Evolutionary conservation across 1,140 invertebrate species (phyloP).

Genomic region (Lepidotrigona ventralis): DNA sequence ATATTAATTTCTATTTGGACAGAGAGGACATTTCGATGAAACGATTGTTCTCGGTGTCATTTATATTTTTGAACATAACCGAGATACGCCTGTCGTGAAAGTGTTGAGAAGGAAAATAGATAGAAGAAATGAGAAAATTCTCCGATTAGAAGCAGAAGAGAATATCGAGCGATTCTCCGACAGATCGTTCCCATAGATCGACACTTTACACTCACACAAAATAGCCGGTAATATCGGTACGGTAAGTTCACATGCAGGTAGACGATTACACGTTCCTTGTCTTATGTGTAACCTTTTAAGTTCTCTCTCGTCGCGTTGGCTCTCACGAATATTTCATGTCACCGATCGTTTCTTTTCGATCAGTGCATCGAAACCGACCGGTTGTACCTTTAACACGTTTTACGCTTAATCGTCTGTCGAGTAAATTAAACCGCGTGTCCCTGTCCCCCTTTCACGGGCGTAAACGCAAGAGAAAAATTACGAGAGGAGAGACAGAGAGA

Average conservation of each 20-base stretch:
- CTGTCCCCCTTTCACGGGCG: neutral
- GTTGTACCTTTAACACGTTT: constrained; percentile 7
- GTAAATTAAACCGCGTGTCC: constrained; percentile 6
- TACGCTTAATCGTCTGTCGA: constrained; percentile 48
- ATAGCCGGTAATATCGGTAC: constrained; percentile 38
- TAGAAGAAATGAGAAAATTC: neutral
- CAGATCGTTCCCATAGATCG: neutral
- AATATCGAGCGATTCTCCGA: constrained; percentile 1
- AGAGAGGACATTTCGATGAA: neutral
- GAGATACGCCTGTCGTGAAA: no score
- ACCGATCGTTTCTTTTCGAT: constrained; percentile 23
- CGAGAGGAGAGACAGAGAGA: neutral
- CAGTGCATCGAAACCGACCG: constrained; percentile 40
- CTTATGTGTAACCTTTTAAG: constrained; percentile 16
- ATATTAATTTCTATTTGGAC: no score
- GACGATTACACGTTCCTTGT: constrained; percentile 14
- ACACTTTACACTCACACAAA: neutral
- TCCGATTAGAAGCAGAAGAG: neutral
- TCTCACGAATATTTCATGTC: constrained; percentile 8
- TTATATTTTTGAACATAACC: no score
- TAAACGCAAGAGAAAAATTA: constrained; percentile 6
- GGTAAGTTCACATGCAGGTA: constrained; percentile 46
- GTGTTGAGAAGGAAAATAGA: neutral
- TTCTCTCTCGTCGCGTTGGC: neutral
- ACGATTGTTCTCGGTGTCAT: no score